A percentile compares a stretch with the other conserved stretches of the same genome.
These are phyloP conservation scores for Riparia riparia DNA, from an alignment of 2,113 vertebrate genomes.

Conservation along the genomic window DNA sequence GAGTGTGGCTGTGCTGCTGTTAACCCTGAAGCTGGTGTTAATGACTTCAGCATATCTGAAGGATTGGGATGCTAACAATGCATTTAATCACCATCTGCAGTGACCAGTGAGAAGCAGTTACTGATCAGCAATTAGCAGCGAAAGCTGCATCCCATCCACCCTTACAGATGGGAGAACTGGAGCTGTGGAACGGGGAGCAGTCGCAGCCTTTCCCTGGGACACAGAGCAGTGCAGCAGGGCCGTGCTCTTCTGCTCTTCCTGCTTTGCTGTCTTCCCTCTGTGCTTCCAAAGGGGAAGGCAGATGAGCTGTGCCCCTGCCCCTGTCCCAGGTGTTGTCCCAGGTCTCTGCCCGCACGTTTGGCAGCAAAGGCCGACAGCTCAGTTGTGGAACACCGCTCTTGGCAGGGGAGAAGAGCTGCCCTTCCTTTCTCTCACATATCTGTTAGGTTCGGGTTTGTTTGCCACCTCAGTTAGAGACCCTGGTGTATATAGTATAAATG, in stretches of 20 bases:
- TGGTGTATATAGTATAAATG: slow-evolving; percentile 70
- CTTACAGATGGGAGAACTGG: background rate
- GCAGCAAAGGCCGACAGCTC: background rate
- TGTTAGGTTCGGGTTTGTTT: slow-evolving; percentile 35
- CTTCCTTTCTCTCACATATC: slow-evolving; percentile 7
- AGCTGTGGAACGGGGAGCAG: background rate
- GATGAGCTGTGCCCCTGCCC: background rate
- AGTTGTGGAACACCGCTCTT: background rate
- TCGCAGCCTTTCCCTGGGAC: background rate
- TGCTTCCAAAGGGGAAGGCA: background rate
- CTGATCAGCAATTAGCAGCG: background rate
- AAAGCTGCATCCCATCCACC: background rate
- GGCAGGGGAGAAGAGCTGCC: background rate
- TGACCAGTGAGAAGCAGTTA: slow-evolving; percentile 10
- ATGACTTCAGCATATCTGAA: background rate
- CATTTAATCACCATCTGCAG: background rate
- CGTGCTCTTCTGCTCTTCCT: background rate
- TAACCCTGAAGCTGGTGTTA: background rate
- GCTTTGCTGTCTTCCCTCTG: background rate
- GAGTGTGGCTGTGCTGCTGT: background rate
- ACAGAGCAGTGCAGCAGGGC: accelerated
- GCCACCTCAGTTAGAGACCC: slow-evolving; percentile 50
- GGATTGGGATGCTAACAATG: background rate
- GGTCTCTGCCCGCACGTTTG: accelerated
- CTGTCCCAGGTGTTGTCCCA: background rate